Base-by-base conservation (phyloP, 1,140 invertebrate species). In the Cotesia chilonis region DNA sequence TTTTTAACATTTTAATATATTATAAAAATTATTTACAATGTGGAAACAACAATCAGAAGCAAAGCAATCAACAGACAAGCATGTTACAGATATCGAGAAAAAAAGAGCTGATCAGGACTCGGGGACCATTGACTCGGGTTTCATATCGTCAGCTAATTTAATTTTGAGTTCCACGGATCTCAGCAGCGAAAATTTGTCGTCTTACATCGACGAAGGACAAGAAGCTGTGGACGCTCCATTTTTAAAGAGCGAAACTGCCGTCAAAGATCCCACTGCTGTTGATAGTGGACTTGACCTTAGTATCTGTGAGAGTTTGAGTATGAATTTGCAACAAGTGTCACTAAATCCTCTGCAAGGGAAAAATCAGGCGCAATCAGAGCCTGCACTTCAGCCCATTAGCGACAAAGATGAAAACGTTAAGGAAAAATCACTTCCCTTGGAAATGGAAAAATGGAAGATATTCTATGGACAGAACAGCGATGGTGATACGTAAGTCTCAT, bases 401-500 rank as follows among this genome's bases (percentile, higher is more conserved):
- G 12, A 35, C 54, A 72, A 75, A 28, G 60, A 63, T 0, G 54
- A 71, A 10, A n/a, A 38, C 0, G 68, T 35, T 6, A 55, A 14
- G 28, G 35, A 72, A 12, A 51, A 36, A 59, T 36, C 60, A 17
- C 2, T 6, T 28, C 59, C 60, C 1, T 0, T 17, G 28, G 36
- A 17, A 52, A 5, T 68, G n/a, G 76, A 78, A 28, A 83, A 85
- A 35, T 90, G 90, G 88, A 84, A 90, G 83, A 82, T 89, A 75
- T 91, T 90, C 76, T 92, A 90, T 80, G 81, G 87, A 74, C 90
- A 91, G 78, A 90, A 92, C 79, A 89, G 91, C 70, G 91, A 92
- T 77, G 92, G 92, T 61, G 92, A 93, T 81, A 93, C 92, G 91
- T 92, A 88, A 91, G 91, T 91, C 14, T 2, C 35, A 36, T 61